Base-by-base conservation (phyloP, 2,113 vertebrate genomes). In the Neoarius graeffei region DNA sequence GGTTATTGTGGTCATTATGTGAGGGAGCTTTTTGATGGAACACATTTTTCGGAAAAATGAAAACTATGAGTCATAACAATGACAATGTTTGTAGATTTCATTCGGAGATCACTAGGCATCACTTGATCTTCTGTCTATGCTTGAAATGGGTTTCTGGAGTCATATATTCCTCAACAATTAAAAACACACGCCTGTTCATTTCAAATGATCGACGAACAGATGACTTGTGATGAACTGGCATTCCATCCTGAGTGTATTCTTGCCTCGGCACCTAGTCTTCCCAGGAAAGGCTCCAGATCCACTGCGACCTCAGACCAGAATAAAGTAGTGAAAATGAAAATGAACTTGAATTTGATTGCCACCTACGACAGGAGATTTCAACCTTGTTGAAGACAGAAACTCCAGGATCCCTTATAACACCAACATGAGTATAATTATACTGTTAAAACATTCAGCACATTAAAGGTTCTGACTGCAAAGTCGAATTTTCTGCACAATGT, bases 21-120 rank as follows among this genome's bases (percentile, higher is more conserved):
- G 71, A 56, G 14, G n/a, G 15, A 84, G n/a, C 60, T 83, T 88
- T 88, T 52, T 88, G 71, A 88, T 60, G 71, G 35, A 84, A 77
- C 64, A 76, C 84, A 64, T 71, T 71, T 86, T 83, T 35, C 42
- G 66, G 9, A 30, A 83, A 88, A 88, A 81, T 84, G 6, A 69
- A 25, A 67, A 54, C 14, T 50, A 42, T 83, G 87, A 57, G 79
- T 77, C 81, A 86, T 88, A 62, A 88, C 71, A 73, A 2, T 73
- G 9, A 25, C 11, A 6, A 83, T 42, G 62, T 67, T 83, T n/a
- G 23, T 59, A n/a, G 13, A n/a, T 74, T 77, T 13, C 20, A 77
- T n/a, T 52, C 6, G 9, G 23, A 52, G 76, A 54, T 14, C 20
- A 19, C 10, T 25, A 71, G 57, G 81, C 59, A 64, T 74, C 71